Base-by-base conservation (phyloP, 2,888 invertebrate genomes). In the Lottia gigantea region DNA sequence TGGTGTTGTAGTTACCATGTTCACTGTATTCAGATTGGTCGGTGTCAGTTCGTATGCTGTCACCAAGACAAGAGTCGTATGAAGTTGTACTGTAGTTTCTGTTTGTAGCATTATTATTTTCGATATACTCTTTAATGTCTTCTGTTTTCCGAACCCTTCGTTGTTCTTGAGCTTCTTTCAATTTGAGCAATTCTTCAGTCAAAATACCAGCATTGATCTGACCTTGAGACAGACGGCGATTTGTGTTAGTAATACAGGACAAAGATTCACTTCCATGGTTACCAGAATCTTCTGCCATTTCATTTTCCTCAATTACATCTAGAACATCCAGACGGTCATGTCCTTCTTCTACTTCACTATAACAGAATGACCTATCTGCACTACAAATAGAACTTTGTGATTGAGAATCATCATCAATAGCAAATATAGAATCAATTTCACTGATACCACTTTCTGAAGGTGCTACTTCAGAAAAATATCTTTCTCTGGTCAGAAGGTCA, bases 361-460 rank as follows among this genome's bases (percentile, higher is more conserved):
- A 55, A 15, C 55, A 55, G 23, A 55, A 55, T 14, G 55, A 55
- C 23, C 55, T 11, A 11, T 55, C 55, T 11, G 23, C 55, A 55
- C 55, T 55, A 14, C 55, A 11, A 23, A 23, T 55, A 2, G 55
- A 55, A 55, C 55, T 55, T 55, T 55, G 55, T 23, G 55, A 55
- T 55, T 55, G 55, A 8, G 23, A 19, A 55, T 55, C 55, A 23
- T 55, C 55, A 2, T 55, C 55, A 40, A 40, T 40, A 55, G 23
- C 11, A 23, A 55, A 55, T 23, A 55, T 55, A 14, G 55, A 55
- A 23, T 55, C 55, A 55, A 55, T 55, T 19, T 55, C 55, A 55
- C 55, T 55, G 2, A 55, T 23, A 12, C 23, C 55, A 55, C 55
- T 55, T 23, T 55, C 55, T 2, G 55, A 55, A 2, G 11, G 55